A percentile compares a stretch with the other conserved stretches of the same genome.
phyloP scores from a whole-genome alignment of 1,140 invertebrate species.

The Bombus confusus region DNA sequence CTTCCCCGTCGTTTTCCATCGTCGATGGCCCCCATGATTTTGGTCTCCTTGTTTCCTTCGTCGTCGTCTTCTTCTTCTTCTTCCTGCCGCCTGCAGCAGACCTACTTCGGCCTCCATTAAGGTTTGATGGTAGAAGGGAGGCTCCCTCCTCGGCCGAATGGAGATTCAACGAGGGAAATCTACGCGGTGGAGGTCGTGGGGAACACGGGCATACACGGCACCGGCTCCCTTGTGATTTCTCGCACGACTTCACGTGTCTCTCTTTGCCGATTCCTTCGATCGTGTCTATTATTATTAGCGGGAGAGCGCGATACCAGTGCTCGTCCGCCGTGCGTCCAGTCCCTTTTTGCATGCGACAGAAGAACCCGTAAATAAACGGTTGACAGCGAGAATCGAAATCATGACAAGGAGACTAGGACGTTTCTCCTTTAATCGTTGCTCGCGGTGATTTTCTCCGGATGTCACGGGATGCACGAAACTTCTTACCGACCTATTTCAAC shows the following conservation, averaged over 20 bases:
- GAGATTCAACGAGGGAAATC: conserved; percentile 65
- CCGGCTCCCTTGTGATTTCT: conserved; percentile 70
- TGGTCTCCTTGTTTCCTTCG: background rate
- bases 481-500: background rate
- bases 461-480: background rate
- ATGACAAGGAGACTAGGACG: background rate
- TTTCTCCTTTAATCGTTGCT: background rate
- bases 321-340: background rate
- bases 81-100: conserved; percentile 54
- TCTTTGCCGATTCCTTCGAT: background rate
- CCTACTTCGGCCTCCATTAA: conserved; percentile 76
- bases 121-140: conserved; percentile 58
- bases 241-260: conserved; percentile 70
- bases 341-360: conserved; percentile 10
- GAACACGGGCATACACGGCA: conserved; percentile 23
- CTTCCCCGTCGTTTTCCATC: conserved; percentile 25
- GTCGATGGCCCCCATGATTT: background rate
- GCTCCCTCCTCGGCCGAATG: background rate
- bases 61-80: background rate
- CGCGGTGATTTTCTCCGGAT: background rate
- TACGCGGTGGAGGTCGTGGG: conserved; percentile 35
- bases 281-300: conserved; percentile 31
- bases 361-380: conserved; percentile 5
- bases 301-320: conserved; percentile 32
- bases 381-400: conserved; percentile 5